Base-by-base conservation (phyloP, 2,797 vertebrate species). In the Acanthopagrus latus region DNA sequence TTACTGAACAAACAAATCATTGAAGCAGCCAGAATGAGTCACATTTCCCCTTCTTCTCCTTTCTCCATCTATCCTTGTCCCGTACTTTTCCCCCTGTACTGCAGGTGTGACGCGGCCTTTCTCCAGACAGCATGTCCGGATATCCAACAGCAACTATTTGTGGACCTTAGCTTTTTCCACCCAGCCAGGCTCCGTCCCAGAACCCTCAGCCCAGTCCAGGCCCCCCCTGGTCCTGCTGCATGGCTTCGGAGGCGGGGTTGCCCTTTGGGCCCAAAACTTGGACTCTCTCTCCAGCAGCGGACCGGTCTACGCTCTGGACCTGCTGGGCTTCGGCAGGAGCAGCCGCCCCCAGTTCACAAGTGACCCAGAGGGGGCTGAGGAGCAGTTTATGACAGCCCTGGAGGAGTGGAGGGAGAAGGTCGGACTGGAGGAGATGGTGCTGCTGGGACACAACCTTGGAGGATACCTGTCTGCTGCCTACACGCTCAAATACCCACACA, bases 381-480 rank as follows among this genome's bases (percentile, higher is more conserved):
- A 96, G 67, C 95, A 96, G 92, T 99, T 98, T 78, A 93, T 99
- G 81, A 90, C 90, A 7, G 95, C 97, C 16, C 92, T 99, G 86
- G 98, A 99, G 85, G 96, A 98, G 72, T 99, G 98, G 98, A 95
- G 97, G 84, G 94, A 93, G 67, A 94, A 92, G 41, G 85, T 98
- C 52, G 96, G 96, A 12, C 83, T 98, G 92, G 95, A 97, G 84
- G 93, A 94, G 60, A 95, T 99, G 95, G 95, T 98, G 91, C 90
- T 99, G 76, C 95, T 99, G 65, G 98, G 98, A 76, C 98, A 99
- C 91, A 97, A 98, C 90, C 92, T 99, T 0, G 98, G 98, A 81
- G 97, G 96, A 67, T 99, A 96, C 89, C 87, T 99, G 90, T 95
- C 97, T 81, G 92, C 96, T 67, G 96, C 96, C 68, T 99, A 99